Evolutionary conservation across 2,113 vertebrate species (phyloP).

Genomic region (Spea bombifrons): DNA sequence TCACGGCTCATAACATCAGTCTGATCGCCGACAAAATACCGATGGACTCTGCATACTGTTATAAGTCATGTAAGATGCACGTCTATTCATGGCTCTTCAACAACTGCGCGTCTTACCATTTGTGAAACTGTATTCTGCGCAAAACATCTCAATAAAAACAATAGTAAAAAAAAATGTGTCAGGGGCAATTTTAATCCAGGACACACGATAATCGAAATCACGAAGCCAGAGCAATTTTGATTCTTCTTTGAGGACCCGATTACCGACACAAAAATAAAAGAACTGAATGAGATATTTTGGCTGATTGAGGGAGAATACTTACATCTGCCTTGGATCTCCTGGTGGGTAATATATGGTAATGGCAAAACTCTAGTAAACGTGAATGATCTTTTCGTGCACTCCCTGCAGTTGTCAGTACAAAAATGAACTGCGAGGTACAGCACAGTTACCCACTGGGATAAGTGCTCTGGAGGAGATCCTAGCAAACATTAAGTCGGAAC

Average conservation of each 20-base stretch:
- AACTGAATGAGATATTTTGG: background rate
- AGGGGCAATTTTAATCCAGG: no score
- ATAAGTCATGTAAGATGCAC: no score
- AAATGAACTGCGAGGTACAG: conserved; percentile 20
- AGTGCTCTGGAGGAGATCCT: background rate
- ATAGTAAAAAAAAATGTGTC: no score
- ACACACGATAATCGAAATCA: no score
- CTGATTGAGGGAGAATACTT: background rate
- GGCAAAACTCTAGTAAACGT: background rate
- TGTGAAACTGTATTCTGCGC: no score
- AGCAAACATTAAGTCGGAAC: conserved; percentile 1
- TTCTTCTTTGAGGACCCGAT: background rate
- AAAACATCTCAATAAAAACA: no score
- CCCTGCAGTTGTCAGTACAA: background rate
- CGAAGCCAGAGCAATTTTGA: no score
- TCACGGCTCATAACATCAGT: no score
- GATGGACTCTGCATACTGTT: no score
- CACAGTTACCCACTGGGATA: conserved; percentile 14
- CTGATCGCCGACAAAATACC: no score
- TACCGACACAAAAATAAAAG: background rate
- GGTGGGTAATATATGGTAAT: background rate
- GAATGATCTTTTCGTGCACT: background rate
- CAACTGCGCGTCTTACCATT: no score
- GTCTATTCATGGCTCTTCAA: no score
- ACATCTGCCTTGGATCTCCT: background rate